Evolutionary conservation across 2,113 vertebrate species (phyloP).

Genomic region (Neotragus pygmaeus): DNA sequence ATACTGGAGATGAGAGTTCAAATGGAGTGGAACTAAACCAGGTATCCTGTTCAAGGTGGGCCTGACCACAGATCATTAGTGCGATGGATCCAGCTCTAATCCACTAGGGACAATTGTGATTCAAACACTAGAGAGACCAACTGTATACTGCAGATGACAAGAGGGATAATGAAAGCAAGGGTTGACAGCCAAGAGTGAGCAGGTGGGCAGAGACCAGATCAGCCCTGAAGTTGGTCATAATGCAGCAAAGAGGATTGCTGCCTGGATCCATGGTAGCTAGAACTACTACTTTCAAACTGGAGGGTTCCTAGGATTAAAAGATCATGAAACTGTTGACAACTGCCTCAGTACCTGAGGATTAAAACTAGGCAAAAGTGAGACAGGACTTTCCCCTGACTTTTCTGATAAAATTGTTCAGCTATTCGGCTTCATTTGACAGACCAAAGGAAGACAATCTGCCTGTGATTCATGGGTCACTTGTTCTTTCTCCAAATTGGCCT

Average conservation of each 20-base stretch:
- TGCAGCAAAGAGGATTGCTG: not conserved
- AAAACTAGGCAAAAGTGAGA: not conserved
- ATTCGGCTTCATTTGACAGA: not conserved
- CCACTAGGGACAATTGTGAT: not conserved
- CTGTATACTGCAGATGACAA: not conserved
- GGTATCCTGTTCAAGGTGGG: not conserved
- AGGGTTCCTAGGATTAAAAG: not conserved
- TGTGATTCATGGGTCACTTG: not conserved
- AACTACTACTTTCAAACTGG: not conserved
- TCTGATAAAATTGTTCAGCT: not conserved
- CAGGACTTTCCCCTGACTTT: not conserved
- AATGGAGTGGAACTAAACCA: not conserved
- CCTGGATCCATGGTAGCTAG: not conserved
- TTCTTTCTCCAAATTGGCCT: constrained; percentile 14
- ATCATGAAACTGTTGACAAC: not conserved
- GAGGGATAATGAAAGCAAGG: not conserved
- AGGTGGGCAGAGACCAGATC: not conserved
- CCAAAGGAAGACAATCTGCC: not conserved
- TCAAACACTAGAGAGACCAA: not conserved
- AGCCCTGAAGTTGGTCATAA: not conserved
- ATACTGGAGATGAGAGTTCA: not conserved
- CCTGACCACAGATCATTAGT: not conserved
- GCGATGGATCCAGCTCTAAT: not conserved
- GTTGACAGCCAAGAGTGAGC: not conserved
- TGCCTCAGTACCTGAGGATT: not conserved